Conservation (phyloP, 2,113 vertebrate genomes). For the Glaucidium brasilianum region DNA sequence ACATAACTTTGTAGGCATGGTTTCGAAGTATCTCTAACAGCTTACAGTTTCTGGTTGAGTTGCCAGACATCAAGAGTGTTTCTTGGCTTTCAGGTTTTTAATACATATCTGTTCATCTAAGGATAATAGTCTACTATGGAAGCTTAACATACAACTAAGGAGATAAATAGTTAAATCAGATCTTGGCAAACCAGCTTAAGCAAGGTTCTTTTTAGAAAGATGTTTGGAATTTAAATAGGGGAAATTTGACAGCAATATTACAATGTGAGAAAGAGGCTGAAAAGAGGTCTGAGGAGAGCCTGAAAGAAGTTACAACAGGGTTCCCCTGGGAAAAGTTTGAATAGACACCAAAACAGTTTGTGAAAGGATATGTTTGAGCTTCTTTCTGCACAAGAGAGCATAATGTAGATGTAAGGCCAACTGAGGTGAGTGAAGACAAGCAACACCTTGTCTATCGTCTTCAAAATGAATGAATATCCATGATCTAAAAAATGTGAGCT, state of each 20-base stretch:
- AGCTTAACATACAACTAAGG: neutral
- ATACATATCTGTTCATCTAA: neutral
- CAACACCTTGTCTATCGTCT: neutral
- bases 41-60: neutral
- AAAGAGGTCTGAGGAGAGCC: neutral
- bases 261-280: neutral
- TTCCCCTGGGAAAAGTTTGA: neutral
- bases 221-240: neutral
- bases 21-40: neutral
- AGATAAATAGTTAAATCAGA: neutral
- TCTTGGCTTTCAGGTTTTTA: neutral
- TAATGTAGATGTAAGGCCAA: neutral
- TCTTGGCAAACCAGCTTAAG: neutral
- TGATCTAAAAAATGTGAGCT: neutral
- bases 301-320: neutral
- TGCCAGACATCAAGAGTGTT: neutral
- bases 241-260: neutral
- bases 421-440: neutral
- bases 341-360: neutral
- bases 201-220: neutral
- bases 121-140: neutral
- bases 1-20: neutral
- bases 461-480: neutral
- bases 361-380: neutral
- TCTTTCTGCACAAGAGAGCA: neutral